phyloP scores from a whole-genome alignment of 2,797 vertebrate species.

The Odontamblyopus rebecca region DNA sequence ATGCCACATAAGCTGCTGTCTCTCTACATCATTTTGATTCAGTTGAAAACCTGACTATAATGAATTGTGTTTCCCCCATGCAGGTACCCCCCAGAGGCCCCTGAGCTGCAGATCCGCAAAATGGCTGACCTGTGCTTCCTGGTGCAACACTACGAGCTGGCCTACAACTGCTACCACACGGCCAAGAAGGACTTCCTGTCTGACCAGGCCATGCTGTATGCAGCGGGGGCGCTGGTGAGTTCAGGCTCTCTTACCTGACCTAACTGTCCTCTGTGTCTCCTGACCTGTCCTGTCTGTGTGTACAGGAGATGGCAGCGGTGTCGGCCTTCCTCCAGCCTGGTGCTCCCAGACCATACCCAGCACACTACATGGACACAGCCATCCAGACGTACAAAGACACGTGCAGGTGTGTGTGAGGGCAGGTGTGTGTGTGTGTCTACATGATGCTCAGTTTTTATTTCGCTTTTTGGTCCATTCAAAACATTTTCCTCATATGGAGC shows the following conservation, averaged over 20 bases:
- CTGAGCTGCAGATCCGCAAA: slow-evolving; percentile 97
- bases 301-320: slow-evolving; percentile 96
- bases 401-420: slow-evolving; percentile 88
- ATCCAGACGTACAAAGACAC: slow-evolving; percentile 95
- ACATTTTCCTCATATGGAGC: too few species aligned
- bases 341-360: slow-evolving; percentile 90
- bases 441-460: too few species aligned
- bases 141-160: slow-evolving; percentile 97
- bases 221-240: slow-evolving; percentile 93
- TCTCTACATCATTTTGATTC: not conserved
- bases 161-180: slow-evolving; percentile 97
- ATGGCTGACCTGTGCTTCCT: slow-evolving; percentile 99
- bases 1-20: not conserved
- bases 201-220: slow-evolving; percentile 98
- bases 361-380: slow-evolving; percentile 98
- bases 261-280: not conserved
- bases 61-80: not conserved
- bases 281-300: slow-evolving; percentile 12
- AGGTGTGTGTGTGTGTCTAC: too few species aligned
- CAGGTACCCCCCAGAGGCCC: slow-evolving; percentile 95
- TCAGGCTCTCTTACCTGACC: not conserved
- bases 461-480: too few species aligned
- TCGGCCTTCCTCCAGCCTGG: slow-evolving; percentile 93
- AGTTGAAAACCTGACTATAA: not conserved
- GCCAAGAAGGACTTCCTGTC: slow-evolving; percentile 98